These are phyloP conservation scores for Archips crataeganus DNA, from an alignment of 2,888 invertebrate species.

Conservation along the genomic window DNA sequence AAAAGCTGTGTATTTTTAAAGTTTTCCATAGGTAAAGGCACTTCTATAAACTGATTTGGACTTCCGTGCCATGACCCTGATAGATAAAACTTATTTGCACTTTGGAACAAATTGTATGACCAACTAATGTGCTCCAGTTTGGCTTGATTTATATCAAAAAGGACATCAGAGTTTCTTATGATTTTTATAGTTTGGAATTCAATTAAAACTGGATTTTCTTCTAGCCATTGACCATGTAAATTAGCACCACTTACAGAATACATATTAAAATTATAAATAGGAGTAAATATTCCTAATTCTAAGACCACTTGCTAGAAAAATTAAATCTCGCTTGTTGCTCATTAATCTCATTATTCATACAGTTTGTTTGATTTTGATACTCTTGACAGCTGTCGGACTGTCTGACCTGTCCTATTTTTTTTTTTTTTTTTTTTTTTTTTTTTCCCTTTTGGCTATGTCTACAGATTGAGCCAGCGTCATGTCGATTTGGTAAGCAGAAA, in stretches of 20 bases:
- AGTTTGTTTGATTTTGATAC: too few relatives aligned
- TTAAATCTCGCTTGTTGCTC: too few relatives aligned
- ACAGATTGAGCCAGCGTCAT: too few relatives aligned
- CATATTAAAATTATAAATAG: slow-evolving; percentile 44
- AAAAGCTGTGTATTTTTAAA: slow-evolving; percentile 48
- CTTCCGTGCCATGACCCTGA: slow-evolving; percentile 66
- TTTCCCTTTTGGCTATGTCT: too few relatives aligned
- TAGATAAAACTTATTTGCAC: slow-evolving; percentile 58
- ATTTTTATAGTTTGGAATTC: slow-evolving; percentile 55
- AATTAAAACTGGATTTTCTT: slow-evolving; percentile 53
- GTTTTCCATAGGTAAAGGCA: slow-evolving; percentile 60
- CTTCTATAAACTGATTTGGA: slow-evolving; percentile 55
- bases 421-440: too few relatives aligned
- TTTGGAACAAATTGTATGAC: slow-evolving; percentile 73
- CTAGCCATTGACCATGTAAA: slow-evolving; percentile 77
- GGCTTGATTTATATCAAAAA: slow-evolving; percentile 49
- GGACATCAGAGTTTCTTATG: slow-evolving; percentile 36
- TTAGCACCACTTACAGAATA: slow-evolving; percentile 71
- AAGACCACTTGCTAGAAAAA: too few relatives aligned
- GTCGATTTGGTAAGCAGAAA: too few relatives aligned
- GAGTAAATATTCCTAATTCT: too few relatives aligned
- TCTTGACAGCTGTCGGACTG: too few relatives aligned
- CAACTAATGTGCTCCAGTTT: slow-evolving; percentile 64
- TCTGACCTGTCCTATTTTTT: too few relatives aligned
- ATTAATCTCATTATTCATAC: too few relatives aligned